phyloP scores from a whole-genome alignment of 2,113 vertebrate species.

The Aviceda subcristata region DNA sequence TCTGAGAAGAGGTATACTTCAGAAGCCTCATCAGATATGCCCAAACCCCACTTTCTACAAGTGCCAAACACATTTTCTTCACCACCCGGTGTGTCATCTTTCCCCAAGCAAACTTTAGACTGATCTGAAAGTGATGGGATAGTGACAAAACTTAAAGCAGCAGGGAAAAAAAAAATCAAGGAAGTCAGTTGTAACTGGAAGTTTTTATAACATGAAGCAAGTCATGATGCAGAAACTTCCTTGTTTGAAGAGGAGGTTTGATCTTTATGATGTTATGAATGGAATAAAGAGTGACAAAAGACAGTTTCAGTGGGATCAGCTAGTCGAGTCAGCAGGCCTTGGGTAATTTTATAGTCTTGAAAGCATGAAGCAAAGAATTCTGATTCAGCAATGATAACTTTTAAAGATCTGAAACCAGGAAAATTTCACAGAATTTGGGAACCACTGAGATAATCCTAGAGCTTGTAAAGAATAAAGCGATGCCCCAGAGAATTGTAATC shows the following conservation, averaged over 20 bases:
- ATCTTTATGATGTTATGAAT: neutral
- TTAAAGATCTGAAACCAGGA: neutral
- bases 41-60: neutral
- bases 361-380: neutral
- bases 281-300: neutral
- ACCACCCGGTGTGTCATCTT: rapidly evolving
- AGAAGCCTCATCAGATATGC: neutral
- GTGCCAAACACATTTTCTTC: neutral
- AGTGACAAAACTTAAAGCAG: neutral
- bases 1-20: neutral
- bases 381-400: neutral
- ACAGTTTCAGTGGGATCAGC: neutral
- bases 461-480: neutral
- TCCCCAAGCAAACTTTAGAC: neutral
- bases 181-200: neutral
- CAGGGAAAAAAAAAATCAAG: neutral
- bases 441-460: neutral
- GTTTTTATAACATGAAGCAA: neutral
- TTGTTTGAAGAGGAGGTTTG: neutral
- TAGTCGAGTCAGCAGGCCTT: neutral
- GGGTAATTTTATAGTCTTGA: neutral
- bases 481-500: neutral
- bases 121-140: neutral
- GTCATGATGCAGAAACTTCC: neutral
- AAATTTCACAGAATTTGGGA: neutral